phyloP scores from a whole-genome alignment of 2,888 invertebrate species.

The Lottia gigantea region DNA sequence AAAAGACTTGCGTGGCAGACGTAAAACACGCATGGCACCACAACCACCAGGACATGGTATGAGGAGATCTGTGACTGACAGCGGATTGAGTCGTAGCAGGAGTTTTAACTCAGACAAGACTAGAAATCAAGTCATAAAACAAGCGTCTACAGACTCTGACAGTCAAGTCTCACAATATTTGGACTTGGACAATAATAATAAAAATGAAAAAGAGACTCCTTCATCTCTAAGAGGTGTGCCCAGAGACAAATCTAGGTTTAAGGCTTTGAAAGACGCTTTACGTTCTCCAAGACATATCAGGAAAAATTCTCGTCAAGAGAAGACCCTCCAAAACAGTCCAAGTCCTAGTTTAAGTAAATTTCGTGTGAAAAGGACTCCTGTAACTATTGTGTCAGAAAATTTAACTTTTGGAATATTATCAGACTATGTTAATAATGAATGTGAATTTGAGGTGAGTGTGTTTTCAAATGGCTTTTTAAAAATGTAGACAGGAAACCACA shows the following conservation, averaged over 20 bases:
- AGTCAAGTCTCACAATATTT: neutral
- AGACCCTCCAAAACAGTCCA: neutral
- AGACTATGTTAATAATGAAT: slow-evolving; percentile 26
- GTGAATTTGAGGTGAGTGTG: slow-evolving; percentile 43
- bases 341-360: neutral
- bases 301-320: slow-evolving; percentile 23
- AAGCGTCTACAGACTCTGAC: slow-evolving; percentile 27
- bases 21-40: slow-evolving; percentile 24
- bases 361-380: neutral
- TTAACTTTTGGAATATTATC: slow-evolving; percentile 27
- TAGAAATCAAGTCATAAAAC: slow-evolving; percentile 12
- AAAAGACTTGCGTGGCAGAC: neutral
- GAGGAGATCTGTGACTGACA: slow-evolving; percentile 6
- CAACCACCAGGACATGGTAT: slow-evolving; percentile 20
- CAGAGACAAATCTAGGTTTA: slow-evolving; percentile 24
- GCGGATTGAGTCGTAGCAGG: neutral
- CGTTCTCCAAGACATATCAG: slow-evolving; percentile 32
- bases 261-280: slow-evolving; percentile 31
- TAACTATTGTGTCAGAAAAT: neutral
- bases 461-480: slow-evolving; percentile 14
- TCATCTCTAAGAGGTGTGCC: slow-evolving; percentile 19
- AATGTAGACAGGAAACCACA: too few species aligned
- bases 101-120: neutral
- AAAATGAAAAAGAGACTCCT: neutral
- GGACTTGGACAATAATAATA: neutral